Base-by-base conservation (phyloP, 1,140 invertebrate genomes). In the Dinoponera quadriceps region DNA sequence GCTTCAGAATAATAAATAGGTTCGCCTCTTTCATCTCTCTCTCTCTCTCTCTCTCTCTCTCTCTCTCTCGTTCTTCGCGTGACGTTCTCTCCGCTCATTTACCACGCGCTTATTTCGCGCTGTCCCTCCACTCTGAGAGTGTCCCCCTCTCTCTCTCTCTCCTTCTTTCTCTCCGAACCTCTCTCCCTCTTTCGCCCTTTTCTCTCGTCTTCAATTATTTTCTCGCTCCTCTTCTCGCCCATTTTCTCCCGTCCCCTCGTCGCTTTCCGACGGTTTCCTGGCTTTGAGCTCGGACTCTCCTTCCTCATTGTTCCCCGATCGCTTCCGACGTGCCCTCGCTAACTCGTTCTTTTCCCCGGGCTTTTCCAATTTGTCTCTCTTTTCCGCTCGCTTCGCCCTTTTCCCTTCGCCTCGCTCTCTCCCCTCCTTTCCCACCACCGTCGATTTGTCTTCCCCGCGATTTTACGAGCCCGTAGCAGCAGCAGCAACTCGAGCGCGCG, bases 321-420 rank as follows among this genome's bases (percentile, higher is more conserved):
- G 75, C 18, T 71, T 69, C 75, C 75, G 65, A 69, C 65, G n/a
- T 80, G 22, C 51, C 33, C 74, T 20, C 62, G 63, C 75, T 55
- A 78, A 78, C 75, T 71, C 65, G 75, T 80, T 80, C 84, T 68
- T 88, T 84, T 86, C 60, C n/a, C 78, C 29, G 49, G 59, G 22
- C 59, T 72, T 65, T 80, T 71, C 65, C 75, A 80, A 80, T 80
- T 80, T 80, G 75, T 80, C 75, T 71, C 63, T 81, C 57, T 77
- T 71, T 69, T 84, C 77, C 51, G 73, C 81, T 57, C 78, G 73
- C 65, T 82, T 74, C 77, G 65, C 80, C 81, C 71, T 82, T 85
- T 87, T 85, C 83, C 68, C 83, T 83, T 65, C 55, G 16, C 18
- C 71, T 85, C 77, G 60, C 83, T 77, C 59, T 65, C 20, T 14